Conservation (phyloP, 2,888 invertebrate species). For the Helicoverpa assulta region DNA sequence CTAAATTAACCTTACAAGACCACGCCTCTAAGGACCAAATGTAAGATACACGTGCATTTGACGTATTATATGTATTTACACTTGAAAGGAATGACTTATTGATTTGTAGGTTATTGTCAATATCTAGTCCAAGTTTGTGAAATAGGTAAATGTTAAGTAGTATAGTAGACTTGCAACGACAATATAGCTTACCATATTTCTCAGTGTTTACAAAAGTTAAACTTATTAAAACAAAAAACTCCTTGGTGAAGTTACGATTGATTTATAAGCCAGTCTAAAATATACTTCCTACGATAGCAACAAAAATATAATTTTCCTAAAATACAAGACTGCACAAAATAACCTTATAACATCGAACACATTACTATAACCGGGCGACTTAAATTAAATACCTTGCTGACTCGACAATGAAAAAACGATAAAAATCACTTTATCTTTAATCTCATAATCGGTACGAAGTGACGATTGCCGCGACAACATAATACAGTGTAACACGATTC, state of each 20-base stretch:
- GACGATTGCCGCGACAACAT: constrained; percentile 54
- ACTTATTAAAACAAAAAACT: no score
- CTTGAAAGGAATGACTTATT: constrained; percentile 36
- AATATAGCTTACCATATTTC: no score
- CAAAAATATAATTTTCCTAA: constrained; percentile 13
- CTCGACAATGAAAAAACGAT: constrained; percentile 47
- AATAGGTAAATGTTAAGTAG: no score
- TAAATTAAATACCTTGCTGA: constrained; percentile 40
- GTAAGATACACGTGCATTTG: constrained; percentile 48
- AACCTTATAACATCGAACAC: constrained; percentile 17
- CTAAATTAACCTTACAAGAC: constrained; percentile 55
- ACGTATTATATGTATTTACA: constrained; percentile 6
- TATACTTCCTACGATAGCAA: neutral
- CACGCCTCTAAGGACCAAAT: constrained; percentile 47
- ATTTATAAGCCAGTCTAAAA: no score
- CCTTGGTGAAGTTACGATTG: no score
- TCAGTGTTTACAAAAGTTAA: no score
- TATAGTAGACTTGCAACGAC: no score
- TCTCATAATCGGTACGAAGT: constrained; percentile 57
- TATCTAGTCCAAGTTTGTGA: no score
- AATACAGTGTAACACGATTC: constrained; percentile 52
- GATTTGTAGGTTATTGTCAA: constrained; percentile 18
- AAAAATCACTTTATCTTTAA: constrained; percentile 57
- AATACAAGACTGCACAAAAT: constrained; percentile 12
- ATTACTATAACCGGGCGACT: constrained; percentile 52